Evolutionary conservation across 2,797 vertebrate genomes (phyloP), one percentile per base, ranked within the genome.

Genomic region (Serranus cabrilla): DNA sequence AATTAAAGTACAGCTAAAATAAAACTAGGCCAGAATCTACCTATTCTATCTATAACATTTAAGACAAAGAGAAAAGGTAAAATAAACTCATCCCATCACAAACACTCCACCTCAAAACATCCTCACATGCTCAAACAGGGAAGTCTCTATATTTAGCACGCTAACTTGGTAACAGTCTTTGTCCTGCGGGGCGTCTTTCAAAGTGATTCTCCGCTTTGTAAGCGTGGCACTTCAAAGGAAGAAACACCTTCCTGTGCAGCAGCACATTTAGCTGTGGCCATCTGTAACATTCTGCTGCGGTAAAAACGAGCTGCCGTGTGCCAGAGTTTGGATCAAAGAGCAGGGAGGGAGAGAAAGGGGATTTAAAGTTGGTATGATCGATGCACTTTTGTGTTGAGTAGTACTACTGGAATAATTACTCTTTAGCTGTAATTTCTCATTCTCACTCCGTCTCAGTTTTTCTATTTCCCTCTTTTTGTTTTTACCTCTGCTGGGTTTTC

Each of bases 131-230:
- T 57, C 50, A 63, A 78, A 77, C 57, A 76, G 61, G 80, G 73
- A 80, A 51, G 65, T 20, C 5, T 86, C 83, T 88, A 88, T 77
- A 82, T 84, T 85, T 87, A 86, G 82, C 57, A 2, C 2, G 6
- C 21, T 64, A 52, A 80, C 72, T 71, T 74, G 23, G 43, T 68
- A 27, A 25, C 55, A 62, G 42, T 88, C 61, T 81, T 85, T 78
- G 63, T 56, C 62, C 84, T n/a, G 55, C 25, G 0, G 77, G 80
- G 61, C 34, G n/a, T 79, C 81, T 75, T 66, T 74, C 71, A 81
- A 66, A 77, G 43, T 1, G 63, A 82, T 63, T 57, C 50, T 55
- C 51, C 6, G 40, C 74, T 82, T 78, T 85, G 58, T 56, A 54
- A 67, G 70, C 7, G 11, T 43, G 51, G 10, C 31, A 58, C 72